These are phyloP conservation scores for Cyprinus carpio DNA, from an alignment of 2,113 vertebrate species.

Conservation along the genomic window DNA sequence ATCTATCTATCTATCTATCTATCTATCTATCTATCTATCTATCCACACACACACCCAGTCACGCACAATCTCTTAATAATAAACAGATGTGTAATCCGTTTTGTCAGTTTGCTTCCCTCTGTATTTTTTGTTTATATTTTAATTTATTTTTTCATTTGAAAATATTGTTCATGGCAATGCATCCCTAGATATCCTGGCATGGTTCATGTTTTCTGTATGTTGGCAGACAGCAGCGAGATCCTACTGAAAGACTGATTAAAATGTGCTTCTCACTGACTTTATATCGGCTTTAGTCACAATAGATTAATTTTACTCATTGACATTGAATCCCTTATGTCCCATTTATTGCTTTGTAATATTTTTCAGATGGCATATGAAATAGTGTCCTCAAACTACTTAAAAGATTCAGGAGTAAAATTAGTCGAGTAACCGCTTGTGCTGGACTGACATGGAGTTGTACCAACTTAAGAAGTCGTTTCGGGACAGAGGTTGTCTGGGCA, in stretches of 20 bases:
- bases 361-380: constrained; percentile 20
- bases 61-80: no score
- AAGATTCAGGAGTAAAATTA: constrained; percentile 21
- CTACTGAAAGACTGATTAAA: constrained; percentile 21
- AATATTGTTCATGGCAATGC: background rate
- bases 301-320: constrained; percentile 39
- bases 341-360: constrained; percentile 13
- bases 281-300: constrained; percentile 34
- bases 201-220: background rate
- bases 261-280: constrained; percentile 19
- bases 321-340: constrained; percentile 35
- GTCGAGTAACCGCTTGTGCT: constrained; percentile 12
- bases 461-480: background rate
- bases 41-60: no score
- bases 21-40: no score
- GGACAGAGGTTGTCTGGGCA: background rate
- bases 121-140: no score
- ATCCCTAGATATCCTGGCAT: background rate
- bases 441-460: background rate
- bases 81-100: no score
- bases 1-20: no score
- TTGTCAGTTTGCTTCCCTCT: no score
- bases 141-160: background rate
- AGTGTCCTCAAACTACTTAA: constrained; percentile 14
- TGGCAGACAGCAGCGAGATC: constrained; percentile 12